Evolutionary conservation across 1,140 invertebrate species (phyloP).

Genomic region (Choristoneura fumiferana): DNA sequence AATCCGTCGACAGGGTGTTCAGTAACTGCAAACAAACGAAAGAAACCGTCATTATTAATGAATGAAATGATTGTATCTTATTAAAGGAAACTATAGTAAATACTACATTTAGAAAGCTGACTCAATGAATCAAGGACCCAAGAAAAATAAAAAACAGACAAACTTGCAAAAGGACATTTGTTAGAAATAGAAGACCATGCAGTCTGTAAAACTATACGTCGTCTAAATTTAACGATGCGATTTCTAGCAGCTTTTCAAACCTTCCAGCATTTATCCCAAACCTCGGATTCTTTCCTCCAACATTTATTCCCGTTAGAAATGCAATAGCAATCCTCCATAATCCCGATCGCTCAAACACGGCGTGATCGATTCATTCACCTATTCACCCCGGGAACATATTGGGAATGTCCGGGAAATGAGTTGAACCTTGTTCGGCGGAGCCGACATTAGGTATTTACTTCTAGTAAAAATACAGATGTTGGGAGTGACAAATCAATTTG

Average conservation of each 20-base stretch:
- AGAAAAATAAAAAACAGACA: no score
- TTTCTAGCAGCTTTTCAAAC: no score
- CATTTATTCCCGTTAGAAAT: slow-evolving; percentile 14
- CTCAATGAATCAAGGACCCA: no score
- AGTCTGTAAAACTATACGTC: no score
- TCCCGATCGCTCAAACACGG: slow-evolving; percentile 37
- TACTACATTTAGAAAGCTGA: no score
- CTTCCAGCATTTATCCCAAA: no score
- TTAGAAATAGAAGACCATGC: no score
- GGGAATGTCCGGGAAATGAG: slow-evolving; percentile 67
- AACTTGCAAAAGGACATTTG: no score
- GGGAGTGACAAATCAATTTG: background rate
- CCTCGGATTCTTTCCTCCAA: background rate
- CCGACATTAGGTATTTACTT: slow-evolving; percentile 56
- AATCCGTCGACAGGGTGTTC: slow-evolving; percentile 84
- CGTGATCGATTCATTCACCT: slow-evolving; percentile 53
- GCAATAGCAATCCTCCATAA: slow-evolving; percentile 40
- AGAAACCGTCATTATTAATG: slow-evolving; percentile 27
- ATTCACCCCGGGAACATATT: slow-evolving; percentile 63
- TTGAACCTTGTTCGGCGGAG: slow-evolving; percentile 64
- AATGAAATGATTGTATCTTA: slow-evolving; percentile 2
- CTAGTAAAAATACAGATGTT: slow-evolving; percentile 36
- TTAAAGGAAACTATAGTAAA: no score
- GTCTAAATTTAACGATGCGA: no score
- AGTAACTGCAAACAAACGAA: slow-evolving; percentile 82